Percentiles rank a stretch among this genome's conserved stretches.
These are phyloP conservation scores for Pluvialis apricaria DNA, from an alignment of 2,113 vertebrate species.

Conservation along the genomic window DNA sequence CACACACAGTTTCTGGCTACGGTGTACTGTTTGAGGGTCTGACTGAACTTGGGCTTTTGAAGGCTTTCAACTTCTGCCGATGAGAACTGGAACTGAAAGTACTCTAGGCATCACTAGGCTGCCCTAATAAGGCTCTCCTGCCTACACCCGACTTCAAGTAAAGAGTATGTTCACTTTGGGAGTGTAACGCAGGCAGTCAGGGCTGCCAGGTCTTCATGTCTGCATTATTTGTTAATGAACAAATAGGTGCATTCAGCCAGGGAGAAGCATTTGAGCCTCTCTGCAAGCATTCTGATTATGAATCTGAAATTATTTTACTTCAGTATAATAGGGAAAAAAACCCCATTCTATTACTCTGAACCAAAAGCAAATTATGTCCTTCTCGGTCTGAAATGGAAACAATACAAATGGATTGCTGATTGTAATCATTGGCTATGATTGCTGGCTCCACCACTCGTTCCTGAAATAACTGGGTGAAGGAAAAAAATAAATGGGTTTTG, in stretches of 20 bases:
- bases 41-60: neutral
- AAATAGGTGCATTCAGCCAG: neutral
- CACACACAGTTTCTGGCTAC: neutral
- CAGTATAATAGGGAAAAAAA: neutral
- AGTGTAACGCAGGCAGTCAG: neutral
- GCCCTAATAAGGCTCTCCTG: neutral
- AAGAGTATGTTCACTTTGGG: rapidly evolving
- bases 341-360: neutral
- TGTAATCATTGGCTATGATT: neutral
- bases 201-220: neutral
- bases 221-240: neutral
- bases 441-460: neutral
- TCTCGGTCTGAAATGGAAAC: neutral
- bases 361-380: neutral
- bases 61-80: neutral
- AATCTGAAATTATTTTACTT: neutral
- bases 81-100: neutral
- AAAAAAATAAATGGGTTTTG: neutral
- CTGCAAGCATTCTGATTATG: neutral
- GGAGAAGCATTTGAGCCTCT: neutral
- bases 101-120: neutral
- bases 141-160: neutral
- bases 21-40: neutral
- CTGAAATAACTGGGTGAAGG: neutral
- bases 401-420: neutral